phyloP scores from a whole-genome alignment of 2,888 invertebrate genomes.

The Exocentrus adspersus region DNA sequence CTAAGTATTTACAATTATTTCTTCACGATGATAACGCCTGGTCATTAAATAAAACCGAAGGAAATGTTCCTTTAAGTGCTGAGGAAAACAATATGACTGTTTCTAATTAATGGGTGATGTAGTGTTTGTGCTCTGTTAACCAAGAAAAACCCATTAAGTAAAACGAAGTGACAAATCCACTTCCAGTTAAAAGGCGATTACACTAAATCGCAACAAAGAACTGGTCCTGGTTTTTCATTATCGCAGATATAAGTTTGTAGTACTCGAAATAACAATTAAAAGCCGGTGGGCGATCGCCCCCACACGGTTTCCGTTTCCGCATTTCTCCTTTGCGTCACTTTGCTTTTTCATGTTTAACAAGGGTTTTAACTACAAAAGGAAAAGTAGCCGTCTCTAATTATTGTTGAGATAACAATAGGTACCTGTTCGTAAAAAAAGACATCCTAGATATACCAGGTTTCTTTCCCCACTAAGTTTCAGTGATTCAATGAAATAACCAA shows the following conservation, averaged over 20 bases:
- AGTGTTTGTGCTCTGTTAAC: conserved; percentile 30
- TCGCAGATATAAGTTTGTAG: conserved; percentile 30
- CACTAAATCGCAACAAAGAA: conserved; percentile 24
- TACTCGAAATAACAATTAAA: conserved; percentile 43
- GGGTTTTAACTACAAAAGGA: background rate
- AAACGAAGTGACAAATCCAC: conserved; percentile 43
- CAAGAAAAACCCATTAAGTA: conserved; percentile 39
- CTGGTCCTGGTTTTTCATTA: conserved; percentile 21
- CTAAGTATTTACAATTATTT: background rate
- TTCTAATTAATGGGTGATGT: conserved; percentile 29
- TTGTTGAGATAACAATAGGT: too few relatives aligned
- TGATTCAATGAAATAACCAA: too few relatives aligned
- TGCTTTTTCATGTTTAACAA: conserved; percentile 6
- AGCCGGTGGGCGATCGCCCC: conserved; percentile 16
- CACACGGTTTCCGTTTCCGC: conserved; percentile 47
- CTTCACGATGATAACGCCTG: background rate
- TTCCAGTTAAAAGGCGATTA: conserved; percentile 38
- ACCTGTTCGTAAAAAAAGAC: too few relatives aligned
- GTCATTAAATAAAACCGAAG: conserved; percentile 1
- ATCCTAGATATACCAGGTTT: too few relatives aligned
- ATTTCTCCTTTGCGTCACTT: conserved; percentile 39
- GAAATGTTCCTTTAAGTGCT: conserved; percentile 32
- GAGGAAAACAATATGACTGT: conserved; percentile 31
- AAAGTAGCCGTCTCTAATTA: too few relatives aligned
- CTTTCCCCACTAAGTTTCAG: too few relatives aligned